Evolutionary conservation across 2,888 invertebrate genomes (phyloP).

Genomic region (Ernsta delagoae): DNA sequence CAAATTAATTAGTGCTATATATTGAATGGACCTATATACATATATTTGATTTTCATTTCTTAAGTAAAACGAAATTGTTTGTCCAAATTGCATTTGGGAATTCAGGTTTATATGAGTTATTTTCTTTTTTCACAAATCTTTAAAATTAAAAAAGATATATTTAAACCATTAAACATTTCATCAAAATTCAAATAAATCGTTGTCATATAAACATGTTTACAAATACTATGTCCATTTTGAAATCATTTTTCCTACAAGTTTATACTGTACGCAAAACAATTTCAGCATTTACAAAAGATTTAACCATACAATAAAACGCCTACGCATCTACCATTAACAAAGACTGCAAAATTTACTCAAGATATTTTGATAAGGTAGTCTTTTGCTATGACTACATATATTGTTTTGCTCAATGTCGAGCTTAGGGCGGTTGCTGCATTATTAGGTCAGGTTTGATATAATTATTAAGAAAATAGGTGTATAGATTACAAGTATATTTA

Average conservation of each 20-base stretch:
- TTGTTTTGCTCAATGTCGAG: conserved; percentile 34
- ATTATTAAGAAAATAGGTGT: conserved; percentile 15
- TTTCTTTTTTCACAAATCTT: background rate
- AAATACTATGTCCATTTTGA: too few relatives aligned
- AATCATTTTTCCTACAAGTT: too few relatives aligned
- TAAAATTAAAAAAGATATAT: too few relatives aligned
- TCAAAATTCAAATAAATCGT: too few relatives aligned
- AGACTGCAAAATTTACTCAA: conserved; percentile 22
- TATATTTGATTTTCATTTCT: too few relatives aligned
- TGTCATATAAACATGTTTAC: too few relatives aligned
- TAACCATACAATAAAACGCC: conserved; percentile 7
- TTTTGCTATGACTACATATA: conserved; percentile 34
- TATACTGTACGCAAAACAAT: too few relatives aligned
- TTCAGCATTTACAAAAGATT: too few relatives aligned
- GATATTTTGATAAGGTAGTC: conserved; percentile 30
- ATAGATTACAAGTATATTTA: background rate
- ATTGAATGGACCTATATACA: too few relatives aligned
- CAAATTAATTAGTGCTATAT: background rate
- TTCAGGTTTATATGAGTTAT: background rate
- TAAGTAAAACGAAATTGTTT: too few relatives aligned
- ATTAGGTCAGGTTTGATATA: conserved; percentile 20
- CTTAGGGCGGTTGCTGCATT: conserved; percentile 17
- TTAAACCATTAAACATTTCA: too few relatives aligned
- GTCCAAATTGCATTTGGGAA: too few relatives aligned
- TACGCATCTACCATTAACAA: conserved; percentile 13